A percentile compares a stretch with the other conserved stretches of the same genome.
Conservation (phyloP, 2,797 vertebrate species). For the Corythornis leucogaster region DNA sequence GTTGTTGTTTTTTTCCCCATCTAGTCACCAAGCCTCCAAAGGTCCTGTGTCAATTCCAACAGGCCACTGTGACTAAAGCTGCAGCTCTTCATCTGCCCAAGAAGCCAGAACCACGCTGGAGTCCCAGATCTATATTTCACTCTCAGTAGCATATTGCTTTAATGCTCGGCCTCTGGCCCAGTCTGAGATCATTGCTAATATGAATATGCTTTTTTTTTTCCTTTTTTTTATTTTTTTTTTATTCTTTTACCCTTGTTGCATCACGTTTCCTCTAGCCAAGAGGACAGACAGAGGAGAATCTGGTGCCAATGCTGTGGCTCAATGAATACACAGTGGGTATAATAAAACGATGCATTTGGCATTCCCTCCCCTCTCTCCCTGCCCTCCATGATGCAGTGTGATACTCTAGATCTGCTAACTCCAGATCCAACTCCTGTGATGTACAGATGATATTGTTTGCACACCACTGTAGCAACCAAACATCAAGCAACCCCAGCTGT, state of each 20-base stretch:
- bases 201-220: conserved; percentile 52
- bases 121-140: conserved; percentile 50
- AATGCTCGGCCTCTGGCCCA: conserved; percentile 30
- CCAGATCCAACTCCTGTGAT: conserved; percentile 50
- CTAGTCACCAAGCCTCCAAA: not conserved
- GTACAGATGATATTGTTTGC: conserved; percentile 3
- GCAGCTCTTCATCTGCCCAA: conserved; percentile 21
- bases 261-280: conserved; percentile 77
- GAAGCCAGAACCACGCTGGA: conserved; percentile 67
- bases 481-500: conserved; percentile 14
- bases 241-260: conserved; percentile 68
- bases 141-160: conserved; percentile 50
- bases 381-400: conserved; percentile 49
- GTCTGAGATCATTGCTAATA: conserved; percentile 60
- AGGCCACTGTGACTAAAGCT: not conserved
- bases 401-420: conserved; percentile 50
- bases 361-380: conserved; percentile 62
- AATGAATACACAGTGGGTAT: conserved; percentile 80
- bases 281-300: conserved; percentile 77
- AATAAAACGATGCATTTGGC: conserved; percentile 61
- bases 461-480: conserved; percentile 7
- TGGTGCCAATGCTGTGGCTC: conserved; percentile 77
- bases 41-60: not conserved
- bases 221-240: conserved; percentile 50
- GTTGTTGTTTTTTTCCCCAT: not conserved